Conservation (phyloP, 2,113 vertebrate genomes). For the Lontra canadensis region DNA sequence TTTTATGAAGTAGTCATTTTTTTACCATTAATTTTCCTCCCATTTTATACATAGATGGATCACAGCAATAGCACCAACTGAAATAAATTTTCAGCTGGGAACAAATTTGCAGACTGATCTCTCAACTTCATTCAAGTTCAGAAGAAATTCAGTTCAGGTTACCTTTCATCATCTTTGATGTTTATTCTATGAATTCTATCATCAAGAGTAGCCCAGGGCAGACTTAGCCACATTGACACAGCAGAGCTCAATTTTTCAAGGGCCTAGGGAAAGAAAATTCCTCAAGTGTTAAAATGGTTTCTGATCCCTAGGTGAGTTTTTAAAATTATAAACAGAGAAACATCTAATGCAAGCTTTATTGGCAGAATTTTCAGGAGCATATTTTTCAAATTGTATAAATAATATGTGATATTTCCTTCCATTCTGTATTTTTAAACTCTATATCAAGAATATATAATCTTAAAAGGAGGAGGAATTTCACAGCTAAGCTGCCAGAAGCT, state of each 20-base stretch:
- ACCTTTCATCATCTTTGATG: constrained; percentile 53
- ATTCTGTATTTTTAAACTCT: constrained; percentile 31
- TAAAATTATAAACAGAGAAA: constrained; percentile 46
- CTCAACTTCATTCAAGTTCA: constrained; percentile 43
- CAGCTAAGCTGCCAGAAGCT: background rate
- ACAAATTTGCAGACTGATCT: background rate
- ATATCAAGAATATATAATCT: background rate
- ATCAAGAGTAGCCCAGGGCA: constrained; percentile 31
- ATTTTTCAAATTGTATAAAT: constrained; percentile 55
- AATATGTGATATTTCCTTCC: constrained; percentile 33
- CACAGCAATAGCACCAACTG: constrained; percentile 45
- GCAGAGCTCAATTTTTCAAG: constrained; percentile 64
- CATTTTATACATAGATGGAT: constrained; percentile 19
- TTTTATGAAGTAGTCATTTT: constrained; percentile 46
- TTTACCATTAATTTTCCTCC: constrained; percentile 1
- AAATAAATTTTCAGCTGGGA: constrained; percentile 55
- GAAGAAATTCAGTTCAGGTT: constrained; percentile 57
- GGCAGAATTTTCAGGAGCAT: background rate
- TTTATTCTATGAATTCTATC: constrained; percentile 71
- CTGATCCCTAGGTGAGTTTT: constrained; percentile 37
- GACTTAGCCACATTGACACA: constrained; percentile 50
- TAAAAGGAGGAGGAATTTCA: constrained; percentile 8
- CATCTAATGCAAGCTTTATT: constrained; percentile 27
- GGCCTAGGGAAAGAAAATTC: constrained; percentile 32
- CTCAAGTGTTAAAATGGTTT: background rate